Conservation (phyloP, 2,113 vertebrate species). For the Salvelinus namaycush region DNA sequence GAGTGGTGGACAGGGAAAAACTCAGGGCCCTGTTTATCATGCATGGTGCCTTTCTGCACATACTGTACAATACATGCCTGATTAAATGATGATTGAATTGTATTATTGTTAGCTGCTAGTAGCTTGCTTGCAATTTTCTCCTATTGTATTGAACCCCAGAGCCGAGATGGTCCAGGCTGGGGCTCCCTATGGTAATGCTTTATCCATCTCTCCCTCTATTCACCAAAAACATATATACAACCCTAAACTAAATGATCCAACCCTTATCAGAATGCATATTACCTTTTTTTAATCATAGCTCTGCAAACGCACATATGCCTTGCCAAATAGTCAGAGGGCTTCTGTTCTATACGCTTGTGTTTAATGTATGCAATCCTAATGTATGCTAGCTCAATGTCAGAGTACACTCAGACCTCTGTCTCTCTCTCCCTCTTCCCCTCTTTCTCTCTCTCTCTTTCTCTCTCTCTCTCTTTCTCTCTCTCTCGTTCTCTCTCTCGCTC, state of each 20-base stretch:
- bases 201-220: conserved; percentile 20
- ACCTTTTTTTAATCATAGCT: not conserved
- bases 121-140: not conserved
- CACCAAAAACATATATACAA: conserved; percentile 1
- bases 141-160: too few relatives aligned
- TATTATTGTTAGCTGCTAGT: conserved; percentile 6
- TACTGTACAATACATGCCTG: conserved; percentile 16
- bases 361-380: conserved; percentile 15
- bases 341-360: not conserved
- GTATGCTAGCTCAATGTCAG: not conserved
- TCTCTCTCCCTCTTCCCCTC: not conserved
- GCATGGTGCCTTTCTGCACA: too few relatives aligned
- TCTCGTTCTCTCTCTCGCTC: not conserved
- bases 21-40: not conserved
- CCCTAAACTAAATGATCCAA: conserved; percentile 34
- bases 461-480: not conserved
- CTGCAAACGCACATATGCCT: not conserved
- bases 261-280: conserved; percentile 23
- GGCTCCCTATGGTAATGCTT: conserved; percentile 7
- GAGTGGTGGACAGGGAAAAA: too few relatives aligned
- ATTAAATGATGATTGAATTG: conserved; percentile 31
- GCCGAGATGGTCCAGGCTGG: too few relatives aligned
- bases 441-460: not conserved
- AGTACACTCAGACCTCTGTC: not conserved
- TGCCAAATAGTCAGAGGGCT: not conserved